phyloP scores from a whole-genome alignment of 2,113 vertebrate genomes.

The Patagioenas fasciata region DNA sequence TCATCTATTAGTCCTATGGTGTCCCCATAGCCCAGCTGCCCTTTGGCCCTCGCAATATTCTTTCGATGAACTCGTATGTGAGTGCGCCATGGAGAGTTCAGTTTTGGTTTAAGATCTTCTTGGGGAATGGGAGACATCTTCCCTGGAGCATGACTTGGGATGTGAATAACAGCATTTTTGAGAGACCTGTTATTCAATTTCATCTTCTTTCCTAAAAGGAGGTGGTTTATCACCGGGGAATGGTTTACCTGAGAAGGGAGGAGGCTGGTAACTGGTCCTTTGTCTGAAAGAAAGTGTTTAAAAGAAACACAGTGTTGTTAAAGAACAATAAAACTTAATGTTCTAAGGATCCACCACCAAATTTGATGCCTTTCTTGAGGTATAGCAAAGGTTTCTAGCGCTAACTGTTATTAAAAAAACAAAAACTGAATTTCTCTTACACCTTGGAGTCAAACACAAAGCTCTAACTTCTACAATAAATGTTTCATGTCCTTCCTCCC shows the following conservation, averaged over 20 bases:
- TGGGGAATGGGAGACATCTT: constrained; percentile 71
- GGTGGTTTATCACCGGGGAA: constrained; percentile 93
- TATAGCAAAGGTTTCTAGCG: not conserved
- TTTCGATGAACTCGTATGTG: constrained; percentile 90
- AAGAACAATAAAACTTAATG: not conserved
- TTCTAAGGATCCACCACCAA: not conserved
- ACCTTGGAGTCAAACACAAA: not conserved
- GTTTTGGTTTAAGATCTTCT: constrained; percentile 75
- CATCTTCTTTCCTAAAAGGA: constrained; percentile 91
- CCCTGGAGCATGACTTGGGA: constrained; percentile 70
- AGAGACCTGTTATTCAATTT: constrained; percentile 71
- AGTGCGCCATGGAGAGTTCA: constrained; percentile 89
- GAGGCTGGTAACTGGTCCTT: constrained; percentile 90
- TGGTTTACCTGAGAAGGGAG: constrained; percentile 91
- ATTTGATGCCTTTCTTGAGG: not conserved
- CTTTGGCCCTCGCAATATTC: constrained; percentile 82
- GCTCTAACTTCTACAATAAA: not conserved
- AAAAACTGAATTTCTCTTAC: not conserved
- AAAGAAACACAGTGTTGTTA: constrained; percentile 22
- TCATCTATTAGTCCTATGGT: constrained; percentile 82
- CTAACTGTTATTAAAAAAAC: not conserved
- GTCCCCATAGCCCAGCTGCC: constrained; percentile 84
- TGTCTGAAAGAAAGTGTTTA: constrained; percentile 80
- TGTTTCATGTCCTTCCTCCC: not conserved
- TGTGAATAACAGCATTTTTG: constrained; percentile 77